phyloP scores from a whole-genome alignment of 2,888 invertebrate genomes.

The Campoplex nolae region DNA sequence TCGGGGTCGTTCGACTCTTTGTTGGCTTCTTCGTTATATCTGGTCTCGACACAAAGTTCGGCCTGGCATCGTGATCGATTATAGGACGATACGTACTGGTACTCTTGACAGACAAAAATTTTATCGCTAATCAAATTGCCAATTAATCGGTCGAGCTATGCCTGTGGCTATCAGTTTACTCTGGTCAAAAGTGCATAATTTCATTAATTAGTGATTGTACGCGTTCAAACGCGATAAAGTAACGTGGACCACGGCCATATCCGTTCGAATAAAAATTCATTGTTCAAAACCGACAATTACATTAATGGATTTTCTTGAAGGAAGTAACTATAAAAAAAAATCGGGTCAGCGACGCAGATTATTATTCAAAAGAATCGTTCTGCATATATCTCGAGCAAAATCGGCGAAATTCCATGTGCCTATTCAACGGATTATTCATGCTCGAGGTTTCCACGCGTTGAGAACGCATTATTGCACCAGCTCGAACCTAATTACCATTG shows the following conservation, averaged over 20 bases:
- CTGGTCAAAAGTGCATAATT: not conserved
- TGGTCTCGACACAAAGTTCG: slow-evolving; percentile 79
- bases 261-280: not conserved
- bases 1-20: slow-evolving; percentile 77
- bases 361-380: not conserved
- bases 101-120: slow-evolving; percentile 50
- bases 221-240: too few relatives aligned
- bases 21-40: slow-evolving; percentile 71
- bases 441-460: not conserved
- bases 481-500: not conserved
- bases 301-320: not conserved
- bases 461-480: not conserved
- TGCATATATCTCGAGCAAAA: not conserved
- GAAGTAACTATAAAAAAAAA: not conserved
- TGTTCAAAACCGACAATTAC: not conserved
- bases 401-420: too few relatives aligned
- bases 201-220: not conserved
- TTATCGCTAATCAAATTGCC: slow-evolving; percentile 20
- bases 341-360: not conserved
- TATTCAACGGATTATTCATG: not conserved
- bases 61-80: slow-evolving; percentile 74
- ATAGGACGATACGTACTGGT: slow-evolving; percentile 75
- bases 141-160: not conserved
- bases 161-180: not conserved
- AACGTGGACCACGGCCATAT: too few relatives aligned